Conservation (phyloP, 2,888 invertebrate genomes). For the Agelastica alni region DNA sequence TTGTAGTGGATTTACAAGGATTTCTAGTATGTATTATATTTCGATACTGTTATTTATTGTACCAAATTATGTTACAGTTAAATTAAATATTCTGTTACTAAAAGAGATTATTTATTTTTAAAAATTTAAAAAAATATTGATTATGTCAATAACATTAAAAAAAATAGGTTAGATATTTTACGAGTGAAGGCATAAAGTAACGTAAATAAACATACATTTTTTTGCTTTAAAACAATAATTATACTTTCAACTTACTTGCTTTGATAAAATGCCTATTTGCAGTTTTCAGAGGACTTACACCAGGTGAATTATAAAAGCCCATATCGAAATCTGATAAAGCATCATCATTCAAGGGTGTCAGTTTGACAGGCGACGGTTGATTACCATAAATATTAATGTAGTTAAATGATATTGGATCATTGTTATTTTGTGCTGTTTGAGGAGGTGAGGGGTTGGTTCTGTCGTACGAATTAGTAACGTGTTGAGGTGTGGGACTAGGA, state of each 20-base stretch:
- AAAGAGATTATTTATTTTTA: no score
- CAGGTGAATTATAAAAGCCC: constrained; percentile 47
- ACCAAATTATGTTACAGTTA: no score
- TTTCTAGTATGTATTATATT: no score
- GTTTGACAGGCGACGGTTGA: constrained; percentile 53
- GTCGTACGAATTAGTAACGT: constrained; percentile 29
- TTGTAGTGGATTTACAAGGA: no score
- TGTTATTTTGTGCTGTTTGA: constrained; percentile 27
- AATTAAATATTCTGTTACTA: no score
- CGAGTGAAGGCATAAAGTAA: no score
- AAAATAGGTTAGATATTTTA: no score
- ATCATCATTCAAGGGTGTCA: constrained; percentile 52
- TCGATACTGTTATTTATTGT: no score
- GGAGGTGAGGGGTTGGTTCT: constrained; percentile 37
- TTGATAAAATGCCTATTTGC: constrained; percentile 47
- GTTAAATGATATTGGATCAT: constrained; percentile 40
- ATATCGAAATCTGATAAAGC: constrained; percentile 49
- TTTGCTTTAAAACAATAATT: no score
- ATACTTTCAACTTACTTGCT: constrained; percentile 47
- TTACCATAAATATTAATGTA: constrained; percentile 44
- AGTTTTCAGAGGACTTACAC: constrained; percentile 52
- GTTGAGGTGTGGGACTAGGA: constrained; percentile 48
- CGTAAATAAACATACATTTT: no score
- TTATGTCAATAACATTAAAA: no score
- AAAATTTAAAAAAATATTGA: no score